Base-by-base conservation (phyloP, 1,140 invertebrate genomes). In the Cotesia chilonis region DNA sequence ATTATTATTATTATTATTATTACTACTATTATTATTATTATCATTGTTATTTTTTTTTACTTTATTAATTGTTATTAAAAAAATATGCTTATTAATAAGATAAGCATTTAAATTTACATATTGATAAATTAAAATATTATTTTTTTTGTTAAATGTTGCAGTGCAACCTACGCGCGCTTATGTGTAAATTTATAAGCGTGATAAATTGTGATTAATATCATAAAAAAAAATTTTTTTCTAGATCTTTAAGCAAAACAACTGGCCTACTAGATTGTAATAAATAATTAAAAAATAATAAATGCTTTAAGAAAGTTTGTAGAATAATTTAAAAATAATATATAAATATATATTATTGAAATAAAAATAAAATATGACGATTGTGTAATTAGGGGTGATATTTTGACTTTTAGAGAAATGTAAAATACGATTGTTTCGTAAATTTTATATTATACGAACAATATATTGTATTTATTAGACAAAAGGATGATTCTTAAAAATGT, bases 221-320 rank as follows among this genome's bases (percentile, higher is more conserved):
- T 10, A 52, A 66, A 47, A 41, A 2, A 38, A 41, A 2, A 38
- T 72, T 47, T 41, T 75, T 70, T 47, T 71, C 75, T 76, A 77
- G 78, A 77, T 69, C 75, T 76, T 77, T 83, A 81, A 80, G 78
- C 74, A 77, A 78, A 77, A 66, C 77, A 77, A 81, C 79, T 79
- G 83, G 81, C 83, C 82, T 85, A 84, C 75, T 55, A 55, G 54
- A 55, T 55, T 55, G 77, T 83, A 84, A 47, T 47, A 9, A 47
- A 47, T 47, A 47, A 10, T 47, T 47, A 47, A 47, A 47, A 47
- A 41, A 41, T 9, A 74, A 70, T 55, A 65, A 72, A 68, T 71
- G 74, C 54, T 73, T 72, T 72, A 67, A 68, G 61, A 66, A 65
- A 72, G 59, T 61, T n/a, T 65, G 14, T 61, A 64, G 54, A 54